A percentile compares a stretch with the other conserved stretches of the same genome.
Conservation (phyloP, 2,888 invertebrate species). For the Melanostoma scalare region DNA sequence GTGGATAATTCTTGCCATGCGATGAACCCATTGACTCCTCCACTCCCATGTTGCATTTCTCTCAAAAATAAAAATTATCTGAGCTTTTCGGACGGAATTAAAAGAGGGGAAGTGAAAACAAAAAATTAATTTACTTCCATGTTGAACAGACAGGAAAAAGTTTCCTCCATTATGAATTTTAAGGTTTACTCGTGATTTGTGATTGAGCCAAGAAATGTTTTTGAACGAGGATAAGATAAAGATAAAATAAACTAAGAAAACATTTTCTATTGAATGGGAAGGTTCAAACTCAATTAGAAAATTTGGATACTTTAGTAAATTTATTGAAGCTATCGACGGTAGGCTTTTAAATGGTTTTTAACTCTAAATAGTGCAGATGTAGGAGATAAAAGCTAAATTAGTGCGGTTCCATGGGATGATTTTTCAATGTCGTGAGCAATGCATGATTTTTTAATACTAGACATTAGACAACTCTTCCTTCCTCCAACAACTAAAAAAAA, state of each 20-base stretch:
- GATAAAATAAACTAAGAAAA: neutral
- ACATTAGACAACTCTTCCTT: no score
- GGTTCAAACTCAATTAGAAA: no score
- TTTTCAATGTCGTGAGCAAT: no score
- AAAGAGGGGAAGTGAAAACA: neutral
- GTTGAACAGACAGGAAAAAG: neutral
- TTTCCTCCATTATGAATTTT: neutral
- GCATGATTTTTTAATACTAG: no score
- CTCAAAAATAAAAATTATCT: slow-evolving; percentile 50
- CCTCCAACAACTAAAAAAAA: no score
- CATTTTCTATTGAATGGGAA: neutral
- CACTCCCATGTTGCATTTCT: slow-evolving; percentile 4
- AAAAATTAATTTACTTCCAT: neutral
- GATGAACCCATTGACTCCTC: slow-evolving; percentile 52
- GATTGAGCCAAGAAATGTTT: slow-evolving; percentile 23
- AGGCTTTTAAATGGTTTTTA: neutral
- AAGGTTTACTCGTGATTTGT: neutral
- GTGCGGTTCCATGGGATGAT: no score
- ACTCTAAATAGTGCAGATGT: no score
- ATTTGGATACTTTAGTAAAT: no score
- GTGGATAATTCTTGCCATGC: slow-evolving; percentile 55
- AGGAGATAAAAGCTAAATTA: no score
- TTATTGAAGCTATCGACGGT: neutral
- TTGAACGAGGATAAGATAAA: neutral
- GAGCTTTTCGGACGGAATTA: neutral